Evolutionary conservation across 2,113 vertebrate species (phyloP).

Genomic region (Varanus komodoensis): DNA sequence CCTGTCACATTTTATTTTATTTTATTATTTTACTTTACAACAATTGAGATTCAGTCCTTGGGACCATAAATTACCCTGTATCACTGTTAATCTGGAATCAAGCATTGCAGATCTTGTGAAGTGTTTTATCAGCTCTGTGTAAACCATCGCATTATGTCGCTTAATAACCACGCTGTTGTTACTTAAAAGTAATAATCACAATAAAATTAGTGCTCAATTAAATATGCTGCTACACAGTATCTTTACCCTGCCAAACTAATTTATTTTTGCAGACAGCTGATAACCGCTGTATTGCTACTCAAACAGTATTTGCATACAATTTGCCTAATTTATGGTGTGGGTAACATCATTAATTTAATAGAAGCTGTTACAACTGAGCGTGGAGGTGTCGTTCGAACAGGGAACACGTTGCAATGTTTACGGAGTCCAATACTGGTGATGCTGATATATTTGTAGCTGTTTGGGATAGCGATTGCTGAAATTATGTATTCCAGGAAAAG

Average conservation of each 20-base stretch:
- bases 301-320: slow-evolving; percentile 78
- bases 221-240: slow-evolving; percentile 63
- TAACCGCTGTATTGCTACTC: slow-evolving; percentile 69
- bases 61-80: slow-evolving; percentile 63
- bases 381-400: slow-evolving; percentile 68
- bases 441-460: slow-evolving; percentile 48
- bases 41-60: slow-evolving; percentile 67
- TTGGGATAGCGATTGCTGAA: slow-evolving; percentile 51
- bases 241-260: slow-evolving; percentile 72
- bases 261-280: slow-evolving; percentile 76
- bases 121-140: slow-evolving; percentile 69
- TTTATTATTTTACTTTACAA: slow-evolving; percentile 34
- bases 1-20: slow-evolving; percentile 67
- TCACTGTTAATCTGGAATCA: slow-evolving; percentile 72
- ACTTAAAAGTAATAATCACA: slow-evolving; percentile 77
- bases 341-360: slow-evolving; percentile 76
- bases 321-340: slow-evolving; percentile 77
- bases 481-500: slow-evolving; percentile 50
- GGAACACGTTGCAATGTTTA: slow-evolving; percentile 56
- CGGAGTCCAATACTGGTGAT: slow-evolving; percentile 60
- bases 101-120: slow-evolving; percentile 52
- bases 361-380: slow-evolving; percentile 71
- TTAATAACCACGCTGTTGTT: slow-evolving; percentile 68
- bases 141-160: slow-evolving; percentile 59
- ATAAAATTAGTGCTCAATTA: slow-evolving; percentile 76